Conservation (phyloP, 2,888 invertebrate species). For the Anarsia innoxiella region DNA sequence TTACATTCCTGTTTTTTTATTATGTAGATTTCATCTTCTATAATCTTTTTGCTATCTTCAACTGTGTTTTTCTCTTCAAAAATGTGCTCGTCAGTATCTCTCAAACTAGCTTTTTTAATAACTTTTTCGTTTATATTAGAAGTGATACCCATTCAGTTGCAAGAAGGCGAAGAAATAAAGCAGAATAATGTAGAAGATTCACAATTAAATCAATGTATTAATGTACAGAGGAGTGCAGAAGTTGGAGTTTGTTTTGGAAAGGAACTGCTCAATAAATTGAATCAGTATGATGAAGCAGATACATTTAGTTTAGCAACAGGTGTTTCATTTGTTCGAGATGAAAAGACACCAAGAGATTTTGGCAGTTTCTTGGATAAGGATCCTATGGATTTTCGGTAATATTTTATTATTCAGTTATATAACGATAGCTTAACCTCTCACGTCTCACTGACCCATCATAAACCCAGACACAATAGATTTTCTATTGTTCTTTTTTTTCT, state of each 20-base stretch:
- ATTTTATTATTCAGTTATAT: too few species aligned
- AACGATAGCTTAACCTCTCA: too few species aligned
- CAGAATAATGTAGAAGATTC: constrained; percentile 47
- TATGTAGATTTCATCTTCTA: constrained; percentile 1
- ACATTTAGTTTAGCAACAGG: constrained; percentile 80
- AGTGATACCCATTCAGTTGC: constrained; percentile 52
- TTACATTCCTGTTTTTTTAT: too few species aligned
- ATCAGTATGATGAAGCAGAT: constrained; percentile 78
- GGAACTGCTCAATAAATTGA: constrained; percentile 79
- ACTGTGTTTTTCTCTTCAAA: constrained; percentile 8
- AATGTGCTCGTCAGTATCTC: constrained; percentile 22
- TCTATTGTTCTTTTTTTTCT: too few species aligned
- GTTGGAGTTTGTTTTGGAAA: constrained; percentile 80
- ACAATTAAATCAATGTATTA: constrained; percentile 58
- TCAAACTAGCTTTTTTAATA: constrained; percentile 23
- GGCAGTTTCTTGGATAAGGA: constrained; percentile 82
- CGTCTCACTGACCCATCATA: too few species aligned
- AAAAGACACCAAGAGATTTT: constrained; percentile 78
- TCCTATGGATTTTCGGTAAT: constrained; percentile 83
- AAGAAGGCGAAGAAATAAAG: constrained; percentile 52
- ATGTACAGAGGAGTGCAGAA: constrained; percentile 51
- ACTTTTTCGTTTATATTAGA: constrained; percentile 31
- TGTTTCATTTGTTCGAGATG: constrained; percentile 78
- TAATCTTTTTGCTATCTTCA: not conserved
- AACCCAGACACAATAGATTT: too few species aligned